Base-by-base conservation (phyloP, 2,888 invertebrate genomes). In the Callosobruchus maculatus region DNA sequence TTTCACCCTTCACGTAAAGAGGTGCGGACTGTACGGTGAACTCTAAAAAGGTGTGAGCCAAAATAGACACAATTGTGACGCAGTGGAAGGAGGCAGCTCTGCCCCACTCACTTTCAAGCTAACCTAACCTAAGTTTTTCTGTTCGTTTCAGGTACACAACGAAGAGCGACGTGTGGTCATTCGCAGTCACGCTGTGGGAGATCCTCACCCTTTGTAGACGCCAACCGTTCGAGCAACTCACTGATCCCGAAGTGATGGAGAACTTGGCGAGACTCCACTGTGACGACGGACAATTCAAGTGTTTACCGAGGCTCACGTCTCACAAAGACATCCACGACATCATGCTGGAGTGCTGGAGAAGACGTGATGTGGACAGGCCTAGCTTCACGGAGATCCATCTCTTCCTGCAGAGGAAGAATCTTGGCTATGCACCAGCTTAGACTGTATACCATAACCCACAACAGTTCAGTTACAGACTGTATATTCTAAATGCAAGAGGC, bases 161-260 rank as follows among this genome's bases (percentile, higher is more conserved):
- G 75, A 95, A 95, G 87, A 95, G 94, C 83, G 97, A 97, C 86
- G 95, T 96, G 0, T 97, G 97, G 96, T 92, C 96, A 20, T 97
- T 95, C 86, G 97, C 93, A 0, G 94, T 97, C 21, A 95, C 95
- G 0, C 88, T 97, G 71, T 95, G 96, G 92, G 97, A 97, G 88
- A 92, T 97, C 75, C 89, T 95, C 82, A 93, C 93, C 13, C 89
- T 93, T 73, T 94, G 95, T 79, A 89, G 94, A 71, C 91, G 93
- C 72, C 91, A 92, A 75, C 97, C 97, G 0, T 96, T 92, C 86
- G 93, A 93, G 74, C 91, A 92, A 76, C 85, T 95, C 78, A 90
- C 90, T 20, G 95, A 97, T 84, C 90, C 91, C 73, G 92, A 95
- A 88, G 93, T 97, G 71, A 90, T 96, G 78, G 94, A 94, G 82